Conservation (phyloP, 2,888 invertebrate genomes). For the Brachynemurus nebulosus region DNA sequence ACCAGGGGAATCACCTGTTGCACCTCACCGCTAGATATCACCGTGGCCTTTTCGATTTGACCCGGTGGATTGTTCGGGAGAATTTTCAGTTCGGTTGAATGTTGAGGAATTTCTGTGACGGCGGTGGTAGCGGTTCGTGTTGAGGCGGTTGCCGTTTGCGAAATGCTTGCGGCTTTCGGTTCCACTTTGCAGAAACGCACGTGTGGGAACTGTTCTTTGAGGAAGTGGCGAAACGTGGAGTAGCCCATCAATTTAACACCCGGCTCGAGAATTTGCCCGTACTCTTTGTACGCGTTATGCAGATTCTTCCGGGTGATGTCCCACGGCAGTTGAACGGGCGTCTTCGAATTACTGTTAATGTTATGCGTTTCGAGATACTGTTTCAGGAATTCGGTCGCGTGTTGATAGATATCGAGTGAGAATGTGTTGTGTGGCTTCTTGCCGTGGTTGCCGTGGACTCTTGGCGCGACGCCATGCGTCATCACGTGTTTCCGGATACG, state of each 20-base stretch:
- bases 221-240: conserved; percentile 64
- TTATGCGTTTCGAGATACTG: conserved; percentile 54
- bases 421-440: conserved; percentile 71
- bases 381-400: conserved; percentile 61
- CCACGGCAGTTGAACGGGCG: conserved; percentile 38
- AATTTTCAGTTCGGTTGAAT: conserved; percentile 22
- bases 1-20: conserved; percentile 51
- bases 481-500: conserved; percentile 64
- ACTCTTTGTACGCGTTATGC: conserved; percentile 60
- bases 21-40: conserved; percentile 35
- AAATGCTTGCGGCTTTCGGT: conserved; percentile 33
- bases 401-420: conserved; percentile 62
- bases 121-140: conserved; percentile 34
- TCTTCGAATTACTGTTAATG: conserved; percentile 34
- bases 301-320: conserved; percentile 53
- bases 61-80: conserved; percentile 26
- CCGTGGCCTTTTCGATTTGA: conserved; percentile 38
- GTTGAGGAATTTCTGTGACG: conserved; percentile 33
- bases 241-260: conserved; percentile 66
- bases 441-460: conserved; percentile 66
- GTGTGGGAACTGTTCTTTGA: conserved; percentile 69
- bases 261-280: conserved; percentile 53
- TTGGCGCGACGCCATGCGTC: conserved; percentile 63
- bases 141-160: conserved; percentile 12
- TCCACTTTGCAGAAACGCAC: conserved; percentile 52